Evolutionary conservation across 2,888 invertebrate species (phyloP), one percentile per base, ranked within the genome.

Genomic region (Amblyjoppa proteus): DNA sequence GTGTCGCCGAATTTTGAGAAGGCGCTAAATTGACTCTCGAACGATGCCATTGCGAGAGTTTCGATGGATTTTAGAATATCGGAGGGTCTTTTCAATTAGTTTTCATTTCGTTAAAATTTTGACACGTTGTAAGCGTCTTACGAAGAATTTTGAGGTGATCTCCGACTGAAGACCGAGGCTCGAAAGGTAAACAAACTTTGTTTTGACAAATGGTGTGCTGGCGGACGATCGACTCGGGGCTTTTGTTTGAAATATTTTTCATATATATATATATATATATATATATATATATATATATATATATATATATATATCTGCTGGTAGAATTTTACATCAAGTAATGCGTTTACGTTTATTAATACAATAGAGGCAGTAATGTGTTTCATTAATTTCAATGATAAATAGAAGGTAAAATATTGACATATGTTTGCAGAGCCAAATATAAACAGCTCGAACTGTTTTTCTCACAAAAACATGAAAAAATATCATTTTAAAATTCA

Each of bases 1-100:
- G 91, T 91, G 87, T 94, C 94, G 0, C 95, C 95, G 86, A 94
- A 95, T 89, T 93, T 93, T 25, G 94, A 91, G 88, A 94, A 95
- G 13, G 91, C 89, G 20, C 88, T 58, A 77, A 90, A 90, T 78
- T 88, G 88, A 66, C 56, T 75, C 25, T 90, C 88, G 45, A 90
- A 88, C 2, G 84, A 85, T 31, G 87, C 61, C 88, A 88, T 88
- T 7, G 41, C 51, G 5, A 45, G 9, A 20, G 45, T 68, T 38
- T 1, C 7, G 34, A 64, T 64, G 3, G 20, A 38, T 80, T 58
- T 71, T 25, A 53, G 5, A 16, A 69, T 31, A 49, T 31, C 45
- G n/a, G 25, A 25, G 7, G 3, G 1, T 45, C 9, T 74, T 58
- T 0, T 64, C 53, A 38, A 61, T 38, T 13, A 25, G 34, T 9